A percentile compares a stretch with the other conserved stretches of the same genome.
These are phyloP conservation scores for Caloenas nicobarica DNA, from an alignment of 2,113 vertebrate genomes.

Conservation along the genomic window DNA sequence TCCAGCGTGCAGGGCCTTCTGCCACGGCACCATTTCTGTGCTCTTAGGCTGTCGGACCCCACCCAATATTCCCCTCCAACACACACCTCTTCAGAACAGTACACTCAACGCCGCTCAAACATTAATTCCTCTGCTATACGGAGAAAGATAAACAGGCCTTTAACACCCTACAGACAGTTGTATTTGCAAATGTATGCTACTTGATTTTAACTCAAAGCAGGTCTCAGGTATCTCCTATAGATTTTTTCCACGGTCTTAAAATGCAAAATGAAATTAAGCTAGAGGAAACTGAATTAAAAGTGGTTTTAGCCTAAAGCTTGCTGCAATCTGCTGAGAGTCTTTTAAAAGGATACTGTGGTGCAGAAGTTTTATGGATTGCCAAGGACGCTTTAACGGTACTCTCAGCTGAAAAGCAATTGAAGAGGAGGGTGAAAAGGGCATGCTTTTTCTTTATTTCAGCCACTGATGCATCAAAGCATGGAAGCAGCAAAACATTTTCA, in stretches of 20 bases:
- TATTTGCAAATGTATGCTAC: not conserved
- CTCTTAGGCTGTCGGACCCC: fast-evolving
- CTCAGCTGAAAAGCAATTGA: not conserved
- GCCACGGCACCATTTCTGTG: not conserved
- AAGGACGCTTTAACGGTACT: not conserved
- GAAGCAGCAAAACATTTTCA: constrained; percentile 7
- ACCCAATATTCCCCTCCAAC: not conserved
- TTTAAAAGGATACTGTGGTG: not conserved
- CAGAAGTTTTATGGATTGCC: not conserved
- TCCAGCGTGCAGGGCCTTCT: not conserved
- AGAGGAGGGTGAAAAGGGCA: not conserved
- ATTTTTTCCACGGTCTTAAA: not conserved
- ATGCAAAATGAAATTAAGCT: not conserved
- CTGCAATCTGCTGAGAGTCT: not conserved
- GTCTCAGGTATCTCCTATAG: not conserved
- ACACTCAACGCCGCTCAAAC: not conserved
- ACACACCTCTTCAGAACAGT: not conserved
- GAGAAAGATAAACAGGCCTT: not conserved
- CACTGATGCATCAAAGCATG: not conserved
- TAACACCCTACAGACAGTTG: not conserved
- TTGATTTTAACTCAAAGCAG: not conserved
- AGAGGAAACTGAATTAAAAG: not conserved
- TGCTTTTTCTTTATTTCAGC: not conserved
- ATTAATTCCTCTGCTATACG: not conserved
- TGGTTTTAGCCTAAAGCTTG: not conserved